Conservation (phyloP, 2,888 invertebrate species). For the Orthosia gothica region DNA sequence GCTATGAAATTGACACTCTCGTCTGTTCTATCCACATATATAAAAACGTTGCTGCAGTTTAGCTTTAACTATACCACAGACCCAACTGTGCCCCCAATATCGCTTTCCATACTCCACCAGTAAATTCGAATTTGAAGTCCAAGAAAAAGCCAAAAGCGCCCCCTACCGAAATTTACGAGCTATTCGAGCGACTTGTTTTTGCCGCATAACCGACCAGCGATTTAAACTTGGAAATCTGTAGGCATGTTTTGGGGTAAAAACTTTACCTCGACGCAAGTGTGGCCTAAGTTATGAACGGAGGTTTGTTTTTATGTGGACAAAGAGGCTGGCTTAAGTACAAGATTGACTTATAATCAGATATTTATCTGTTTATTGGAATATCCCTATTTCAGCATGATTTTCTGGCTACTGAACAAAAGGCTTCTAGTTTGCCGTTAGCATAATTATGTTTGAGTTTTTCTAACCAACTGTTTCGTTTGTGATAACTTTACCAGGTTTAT, state of each 20-base stretch:
- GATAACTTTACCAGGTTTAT: too few relatives aligned
- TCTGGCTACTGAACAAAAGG: too few relatives aligned
- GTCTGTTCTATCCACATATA: too few relatives aligned
- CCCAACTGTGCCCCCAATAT: conserved; percentile 57
- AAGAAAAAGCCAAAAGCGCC: conserved; percentile 79
- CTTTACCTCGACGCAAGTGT: conserved; percentile 62
- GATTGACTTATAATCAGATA: too few relatives aligned
- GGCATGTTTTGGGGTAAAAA: conserved; percentile 80
- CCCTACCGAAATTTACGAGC: conserved; percentile 83
- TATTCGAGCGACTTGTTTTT: conserved; percentile 83
- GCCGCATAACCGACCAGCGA: conserved; percentile 78
- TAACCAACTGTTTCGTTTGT: too few relatives aligned
- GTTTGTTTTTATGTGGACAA: neutral
- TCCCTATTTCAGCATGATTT: too few relatives aligned
- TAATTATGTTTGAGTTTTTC: too few relatives aligned
- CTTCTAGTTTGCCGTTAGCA: too few relatives aligned
- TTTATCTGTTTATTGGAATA: too few relatives aligned
- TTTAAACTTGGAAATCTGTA: conserved; percentile 81
- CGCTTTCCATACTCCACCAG: conserved; percentile 67
- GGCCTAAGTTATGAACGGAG: conserved; percentile 15
- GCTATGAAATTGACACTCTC: too few relatives aligned
- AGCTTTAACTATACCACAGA: conserved; percentile 38
- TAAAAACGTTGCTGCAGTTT: neutral
- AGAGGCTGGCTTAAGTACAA: neutral
- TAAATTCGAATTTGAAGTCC: conserved; percentile 84